Conservation (phyloP, 2,888 invertebrate genomes). For the Clivina fossor region DNA sequence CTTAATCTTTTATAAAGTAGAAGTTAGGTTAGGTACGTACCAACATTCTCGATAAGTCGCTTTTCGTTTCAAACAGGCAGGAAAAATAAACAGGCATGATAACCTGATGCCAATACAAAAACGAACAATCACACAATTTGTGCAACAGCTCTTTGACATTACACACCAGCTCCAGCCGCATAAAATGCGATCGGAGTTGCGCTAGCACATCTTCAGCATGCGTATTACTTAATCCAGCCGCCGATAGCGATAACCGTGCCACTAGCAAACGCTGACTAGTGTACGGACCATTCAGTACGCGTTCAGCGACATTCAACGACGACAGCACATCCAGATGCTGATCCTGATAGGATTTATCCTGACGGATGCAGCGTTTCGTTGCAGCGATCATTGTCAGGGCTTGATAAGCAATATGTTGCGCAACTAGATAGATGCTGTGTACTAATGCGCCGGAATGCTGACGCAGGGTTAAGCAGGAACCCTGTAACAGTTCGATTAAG, state of each 20-base stretch:
- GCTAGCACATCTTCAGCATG: slow-evolving; percentile 65
- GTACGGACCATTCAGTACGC: slow-evolving; percentile 62
- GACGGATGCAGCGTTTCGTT: slow-evolving; percentile 67
- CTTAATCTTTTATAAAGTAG: too few relatives aligned
- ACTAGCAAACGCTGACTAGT: slow-evolving; percentile 49
- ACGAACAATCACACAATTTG: slow-evolving; percentile 70
- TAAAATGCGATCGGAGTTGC: slow-evolving; percentile 62
- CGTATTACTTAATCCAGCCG: slow-evolving; percentile 59
- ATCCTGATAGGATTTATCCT: slow-evolving; percentile 65
- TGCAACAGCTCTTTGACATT: slow-evolving; percentile 62
- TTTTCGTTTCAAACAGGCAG: slow-evolving; percentile 67
- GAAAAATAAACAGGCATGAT: slow-evolving; percentile 76
- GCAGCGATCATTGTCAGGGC: slow-evolving; percentile 66
- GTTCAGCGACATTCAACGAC: slow-evolving; percentile 73
- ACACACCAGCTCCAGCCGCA: slow-evolving; percentile 66
- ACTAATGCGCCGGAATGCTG: slow-evolving; percentile 70
- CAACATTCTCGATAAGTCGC: slow-evolving; percentile 65
- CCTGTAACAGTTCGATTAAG: slow-evolving; percentile 78
- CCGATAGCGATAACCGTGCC: slow-evolving; percentile 51
- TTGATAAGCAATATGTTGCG: slow-evolving; percentile 79
- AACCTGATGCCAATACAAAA: slow-evolving; percentile 80
- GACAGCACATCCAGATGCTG: slow-evolving; percentile 71
- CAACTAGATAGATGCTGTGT: slow-evolving; percentile 72
- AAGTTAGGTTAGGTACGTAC: too few relatives aligned
- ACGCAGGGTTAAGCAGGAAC: slow-evolving; percentile 70